These are phyloP conservation scores for Ectobius pallidus DNA, from an alignment of 2,888 invertebrate genomes.

Conservation along the genomic window DNA sequence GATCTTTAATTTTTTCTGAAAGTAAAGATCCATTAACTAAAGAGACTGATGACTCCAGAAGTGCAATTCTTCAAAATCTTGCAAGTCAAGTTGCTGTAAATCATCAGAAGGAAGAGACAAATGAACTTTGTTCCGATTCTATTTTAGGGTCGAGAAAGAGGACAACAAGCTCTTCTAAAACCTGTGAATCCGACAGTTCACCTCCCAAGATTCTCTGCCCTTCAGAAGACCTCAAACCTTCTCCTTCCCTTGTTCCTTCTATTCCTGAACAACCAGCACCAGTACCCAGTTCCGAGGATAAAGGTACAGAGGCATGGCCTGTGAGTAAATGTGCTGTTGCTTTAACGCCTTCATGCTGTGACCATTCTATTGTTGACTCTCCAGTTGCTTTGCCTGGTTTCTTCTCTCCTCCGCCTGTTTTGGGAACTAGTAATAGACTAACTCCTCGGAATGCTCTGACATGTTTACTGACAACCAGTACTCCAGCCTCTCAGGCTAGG, in stretches of 20 bases:
- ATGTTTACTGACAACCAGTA: conserved; percentile 42
- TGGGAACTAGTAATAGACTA: conserved; percentile 39
- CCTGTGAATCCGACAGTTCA: conserved; percentile 7
- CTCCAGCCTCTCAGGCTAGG: conserved; percentile 44
- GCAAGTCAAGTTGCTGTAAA: conserved; percentile 19
- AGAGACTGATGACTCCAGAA: not conserved
- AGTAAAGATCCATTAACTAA: not conserved
- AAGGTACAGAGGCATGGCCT: conserved; percentile 22
- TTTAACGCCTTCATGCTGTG: not conserved
- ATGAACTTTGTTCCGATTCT: not conserved
- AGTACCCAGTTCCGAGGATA: not conserved
- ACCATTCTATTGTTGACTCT: conserved; percentile 9
- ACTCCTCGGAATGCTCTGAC: conserved; percentile 38
- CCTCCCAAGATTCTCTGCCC: conserved; percentile 15
- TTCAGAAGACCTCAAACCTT: not conserved
- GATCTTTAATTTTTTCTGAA: not conserved
- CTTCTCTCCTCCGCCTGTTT: conserved; percentile 43
- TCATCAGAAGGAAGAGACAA: not conserved
- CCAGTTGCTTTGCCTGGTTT: conserved; percentile 28
- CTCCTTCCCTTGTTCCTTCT: conserved; percentile 4
- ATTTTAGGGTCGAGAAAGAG: conserved; percentile 2
- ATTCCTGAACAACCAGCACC: not conserved
- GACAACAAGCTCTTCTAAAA: not conserved
- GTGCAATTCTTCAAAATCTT: conserved; percentile 4
- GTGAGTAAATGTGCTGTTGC: conserved; percentile 31